These are phyloP conservation scores for Prinia subflava DNA, from an alignment of 2,113 vertebrate species.

Conservation along the genomic window DNA sequence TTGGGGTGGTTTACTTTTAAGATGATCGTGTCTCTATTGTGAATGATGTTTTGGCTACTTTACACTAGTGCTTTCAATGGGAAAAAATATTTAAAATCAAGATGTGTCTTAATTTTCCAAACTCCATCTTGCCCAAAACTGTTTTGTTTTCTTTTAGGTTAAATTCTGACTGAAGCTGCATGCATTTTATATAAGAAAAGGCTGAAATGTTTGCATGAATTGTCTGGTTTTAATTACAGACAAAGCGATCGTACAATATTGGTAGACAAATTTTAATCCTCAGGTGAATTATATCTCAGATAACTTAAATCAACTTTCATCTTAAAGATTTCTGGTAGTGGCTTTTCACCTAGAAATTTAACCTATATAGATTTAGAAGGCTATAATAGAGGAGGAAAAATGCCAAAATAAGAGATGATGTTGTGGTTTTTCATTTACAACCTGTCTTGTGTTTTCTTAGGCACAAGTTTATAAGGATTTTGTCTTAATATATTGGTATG, in stretches of 20 bases:
- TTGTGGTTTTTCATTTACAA: background rate
- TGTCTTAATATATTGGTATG: conserved; percentile 27
- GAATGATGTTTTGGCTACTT: background rate
- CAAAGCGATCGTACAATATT: background rate
- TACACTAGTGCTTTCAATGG: background rate
- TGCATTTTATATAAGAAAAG: background rate
- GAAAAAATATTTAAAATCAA: background rate
- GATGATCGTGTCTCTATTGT: background rate
- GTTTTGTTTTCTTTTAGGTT: background rate
- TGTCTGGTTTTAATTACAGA: background rate
- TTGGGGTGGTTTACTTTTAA: background rate
- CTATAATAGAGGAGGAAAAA: background rate
- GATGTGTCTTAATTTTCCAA: background rate
- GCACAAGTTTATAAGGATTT: conserved; percentile 36
- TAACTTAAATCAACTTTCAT: conserved; percentile 3
- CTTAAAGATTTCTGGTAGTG: background rate
- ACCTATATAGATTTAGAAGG: background rate
- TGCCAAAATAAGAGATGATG: background rate
- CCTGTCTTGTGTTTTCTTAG: conserved; percentile 35
- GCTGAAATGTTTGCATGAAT: background rate
- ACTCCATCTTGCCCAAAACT: conserved; percentile 21
- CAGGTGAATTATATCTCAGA: background rate
- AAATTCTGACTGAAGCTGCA: background rate
- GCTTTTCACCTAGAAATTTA: conserved; percentile 9
- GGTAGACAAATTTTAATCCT: background rate